Conservation (phyloP, 2,113 vertebrate genomes). For the Gorsachius goisagi region DNA sequence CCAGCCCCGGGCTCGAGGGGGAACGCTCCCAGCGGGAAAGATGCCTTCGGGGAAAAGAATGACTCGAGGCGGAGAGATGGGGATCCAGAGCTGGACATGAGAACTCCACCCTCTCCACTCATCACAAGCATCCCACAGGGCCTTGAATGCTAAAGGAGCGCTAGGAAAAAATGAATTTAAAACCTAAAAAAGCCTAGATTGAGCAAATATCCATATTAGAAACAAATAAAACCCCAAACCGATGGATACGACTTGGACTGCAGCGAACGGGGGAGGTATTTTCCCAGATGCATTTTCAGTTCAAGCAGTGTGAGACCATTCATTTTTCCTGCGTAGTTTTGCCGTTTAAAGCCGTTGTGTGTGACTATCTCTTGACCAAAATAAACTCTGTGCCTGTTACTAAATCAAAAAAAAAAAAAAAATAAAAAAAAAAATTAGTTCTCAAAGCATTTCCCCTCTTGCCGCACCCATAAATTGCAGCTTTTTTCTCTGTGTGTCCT, state of each 20-base stretch:
- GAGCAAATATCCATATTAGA: not conserved
- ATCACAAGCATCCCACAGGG: not conserved
- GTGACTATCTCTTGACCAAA: conserved; percentile 48
- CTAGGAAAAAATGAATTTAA: not conserved
- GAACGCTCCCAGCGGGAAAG: not conserved
- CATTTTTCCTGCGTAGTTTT: not conserved
- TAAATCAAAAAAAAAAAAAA: not conserved
- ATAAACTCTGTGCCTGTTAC: conserved; percentile 14
- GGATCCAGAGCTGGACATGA: not conserved
- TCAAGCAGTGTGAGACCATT: not conserved
- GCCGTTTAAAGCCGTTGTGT: not conserved
- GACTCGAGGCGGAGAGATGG: not conserved
- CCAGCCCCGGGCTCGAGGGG: not conserved
- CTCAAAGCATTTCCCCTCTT: conserved; percentile 49
- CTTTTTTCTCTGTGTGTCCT: conserved; percentile 46
- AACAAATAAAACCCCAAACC: not conserved
- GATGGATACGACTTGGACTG: not conserved
- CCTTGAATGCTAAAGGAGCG: not conserved
- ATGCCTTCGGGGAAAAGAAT: not conserved
- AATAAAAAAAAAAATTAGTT: not conserved
- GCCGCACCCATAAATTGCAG: conserved; percentile 33
- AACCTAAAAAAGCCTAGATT: not conserved
- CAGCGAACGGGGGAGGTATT: not conserved
- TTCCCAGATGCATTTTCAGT: not conserved
- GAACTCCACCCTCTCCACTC: not conserved